Evolutionary conservation across 2,113 vertebrate species (phyloP).

Genomic region (Dascyllus trimaculatus): DNA sequence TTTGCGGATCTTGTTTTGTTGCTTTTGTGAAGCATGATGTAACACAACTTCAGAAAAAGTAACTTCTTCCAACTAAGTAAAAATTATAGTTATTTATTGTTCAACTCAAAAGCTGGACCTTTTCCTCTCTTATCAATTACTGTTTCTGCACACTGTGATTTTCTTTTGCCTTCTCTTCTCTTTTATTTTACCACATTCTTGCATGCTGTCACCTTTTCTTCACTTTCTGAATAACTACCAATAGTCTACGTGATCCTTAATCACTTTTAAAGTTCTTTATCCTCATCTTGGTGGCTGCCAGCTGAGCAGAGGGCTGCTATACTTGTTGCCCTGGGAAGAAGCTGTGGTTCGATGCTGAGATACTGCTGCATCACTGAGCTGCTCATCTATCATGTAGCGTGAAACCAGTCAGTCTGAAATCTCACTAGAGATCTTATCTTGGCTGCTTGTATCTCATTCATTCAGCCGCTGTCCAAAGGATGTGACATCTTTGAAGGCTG

Average conservation of each 20-base stretch:
- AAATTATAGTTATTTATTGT: too few species aligned
- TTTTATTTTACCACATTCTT: not conserved
- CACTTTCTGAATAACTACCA: not conserved
- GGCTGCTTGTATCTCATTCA: not conserved
- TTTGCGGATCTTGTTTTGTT: too few species aligned
- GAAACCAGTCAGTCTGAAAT: constrained; percentile 4
- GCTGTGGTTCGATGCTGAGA: constrained; percentile 1
- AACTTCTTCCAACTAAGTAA: too few species aligned
- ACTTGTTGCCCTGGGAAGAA: not conserved
- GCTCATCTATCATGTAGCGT: constrained; percentile 32
- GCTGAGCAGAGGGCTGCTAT: not conserved
- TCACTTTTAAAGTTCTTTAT: not conserved
- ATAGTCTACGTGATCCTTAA: not conserved
- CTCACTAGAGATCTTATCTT: constrained; percentile 22
- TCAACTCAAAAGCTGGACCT: too few species aligned
- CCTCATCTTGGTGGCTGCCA: not conserved
- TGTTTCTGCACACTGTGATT: not conserved
- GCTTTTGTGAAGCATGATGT: too few species aligned
- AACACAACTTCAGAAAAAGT: too few species aligned
- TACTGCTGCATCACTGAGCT: constrained; percentile 5
- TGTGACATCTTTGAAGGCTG: not conserved
- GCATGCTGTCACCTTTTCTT: not conserved
- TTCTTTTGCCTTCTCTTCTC: not conserved
- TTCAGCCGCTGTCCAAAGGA: constrained; percentile 17
- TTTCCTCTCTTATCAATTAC: too few species aligned